These are phyloP conservation scores for Steinernema carpocapsae DNA, from an alignment of 2,888 invertebrate genomes.

Conservation along the genomic window DNA sequence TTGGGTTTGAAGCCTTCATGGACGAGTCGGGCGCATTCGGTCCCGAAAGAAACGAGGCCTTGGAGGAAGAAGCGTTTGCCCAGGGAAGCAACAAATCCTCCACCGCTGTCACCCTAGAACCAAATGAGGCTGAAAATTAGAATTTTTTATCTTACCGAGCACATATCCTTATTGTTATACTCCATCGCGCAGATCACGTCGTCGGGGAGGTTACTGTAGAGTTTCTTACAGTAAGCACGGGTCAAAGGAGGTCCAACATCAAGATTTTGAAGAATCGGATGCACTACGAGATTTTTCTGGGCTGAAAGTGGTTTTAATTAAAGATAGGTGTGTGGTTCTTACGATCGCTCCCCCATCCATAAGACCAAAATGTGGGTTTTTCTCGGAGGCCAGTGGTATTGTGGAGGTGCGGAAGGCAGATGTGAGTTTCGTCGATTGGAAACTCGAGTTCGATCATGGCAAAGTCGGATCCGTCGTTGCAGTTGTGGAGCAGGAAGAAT, in stretches of 20 bases:
- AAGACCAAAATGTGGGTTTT: background rate
- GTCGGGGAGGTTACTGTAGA: background rate
- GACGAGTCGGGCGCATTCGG: background rate
- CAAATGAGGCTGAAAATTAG: background rate
- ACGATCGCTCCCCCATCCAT: slow-evolving; percentile 26
- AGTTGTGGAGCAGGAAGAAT: background rate
- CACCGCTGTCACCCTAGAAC: slow-evolving; percentile 26
- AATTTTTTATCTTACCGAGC: background rate
- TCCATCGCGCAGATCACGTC: background rate
- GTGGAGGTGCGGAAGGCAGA: slow-evolving; percentile 21
- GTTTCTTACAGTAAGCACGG: background rate
- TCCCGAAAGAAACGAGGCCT: slow-evolving; percentile 8
- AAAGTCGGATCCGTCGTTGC: slow-evolving; percentile 4
- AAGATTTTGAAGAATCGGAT: background rate
- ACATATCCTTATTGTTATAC: slow-evolving; percentile 15
- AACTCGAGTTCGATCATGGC: background rate
- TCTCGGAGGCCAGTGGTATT: background rate
- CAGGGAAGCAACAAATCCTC: background rate
- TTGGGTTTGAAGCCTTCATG: background rate
- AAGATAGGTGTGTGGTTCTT: background rate
- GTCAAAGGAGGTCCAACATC: background rate
- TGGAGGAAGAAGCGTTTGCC: slow-evolving; percentile 3
- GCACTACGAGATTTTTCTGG: background rate
- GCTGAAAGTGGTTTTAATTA: background rate
- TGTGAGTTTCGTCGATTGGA: background rate